Conservation (phyloP, 2,113 vertebrate species). For the Nothoprocta perdicaria region DNA sequence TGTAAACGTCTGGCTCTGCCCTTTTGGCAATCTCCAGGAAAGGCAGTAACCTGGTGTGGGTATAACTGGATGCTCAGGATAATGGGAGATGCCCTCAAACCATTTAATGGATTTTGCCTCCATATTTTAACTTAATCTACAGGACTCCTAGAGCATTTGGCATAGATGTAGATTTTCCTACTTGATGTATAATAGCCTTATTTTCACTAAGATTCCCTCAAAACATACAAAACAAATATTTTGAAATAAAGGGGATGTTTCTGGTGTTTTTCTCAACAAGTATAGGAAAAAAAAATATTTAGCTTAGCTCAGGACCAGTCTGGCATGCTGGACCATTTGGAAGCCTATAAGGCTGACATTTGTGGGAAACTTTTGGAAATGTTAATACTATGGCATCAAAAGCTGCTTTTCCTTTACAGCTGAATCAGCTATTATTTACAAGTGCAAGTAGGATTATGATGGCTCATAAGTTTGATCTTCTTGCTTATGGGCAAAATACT, state of each 20-base stretch:
- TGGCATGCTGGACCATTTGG: not conserved
- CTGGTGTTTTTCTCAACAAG: not conserved
- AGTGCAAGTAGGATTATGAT: conserved; percentile 2
- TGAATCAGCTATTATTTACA: conserved; percentile 35
- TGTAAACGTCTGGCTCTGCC: not conserved
- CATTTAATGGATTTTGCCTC: not conserved
- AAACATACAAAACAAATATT: not conserved
- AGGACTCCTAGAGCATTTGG: not conserved
- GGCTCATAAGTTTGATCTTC: conserved; percentile 22
- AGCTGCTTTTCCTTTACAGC: conserved; percentile 25
- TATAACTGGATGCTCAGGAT: not conserved
- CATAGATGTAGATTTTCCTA: not conserved
- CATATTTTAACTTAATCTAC: accelerated
- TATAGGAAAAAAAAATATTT: not conserved
- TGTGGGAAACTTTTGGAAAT: not conserved
- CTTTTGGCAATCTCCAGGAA: not conserved
- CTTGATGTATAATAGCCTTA: not conserved
- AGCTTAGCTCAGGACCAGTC: not conserved
- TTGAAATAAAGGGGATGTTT: not conserved
- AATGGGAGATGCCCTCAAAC: not conserved
- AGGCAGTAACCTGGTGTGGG: not conserved
- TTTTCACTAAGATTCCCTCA: not conserved
- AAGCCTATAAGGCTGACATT: not conserved
- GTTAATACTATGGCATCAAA: not conserved
- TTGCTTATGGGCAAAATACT: conserved; percentile 21